Evolutionary conservation across 2,113 vertebrate species (phyloP).

Genomic region (Chitala chitala): DNA sequence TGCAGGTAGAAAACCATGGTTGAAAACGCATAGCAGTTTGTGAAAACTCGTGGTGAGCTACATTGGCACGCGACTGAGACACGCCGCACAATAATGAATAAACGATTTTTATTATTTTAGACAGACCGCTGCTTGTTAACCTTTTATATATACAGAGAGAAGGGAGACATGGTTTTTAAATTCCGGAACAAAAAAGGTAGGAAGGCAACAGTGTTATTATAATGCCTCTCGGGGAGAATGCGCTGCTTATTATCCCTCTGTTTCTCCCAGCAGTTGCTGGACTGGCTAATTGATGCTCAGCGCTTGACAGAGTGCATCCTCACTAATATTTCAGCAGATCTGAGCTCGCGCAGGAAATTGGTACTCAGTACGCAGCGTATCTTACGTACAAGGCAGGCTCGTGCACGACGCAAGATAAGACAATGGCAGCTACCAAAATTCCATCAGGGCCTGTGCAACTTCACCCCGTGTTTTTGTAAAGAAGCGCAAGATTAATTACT

Average conservation of each 20-base stretch:
- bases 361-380: no score
- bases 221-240: background rate
- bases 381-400: background rate
- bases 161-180: background rate
- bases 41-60: no score
- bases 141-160: background rate
- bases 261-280: background rate
- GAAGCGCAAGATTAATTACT: constrained; percentile 33
- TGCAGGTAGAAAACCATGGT: constrained; percentile 1
- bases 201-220: background rate
- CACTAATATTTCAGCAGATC: background rate
- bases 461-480: constrained; percentile 23
- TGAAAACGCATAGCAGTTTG: background rate
- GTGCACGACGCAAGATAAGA: background rate
- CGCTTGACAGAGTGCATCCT: background rate
- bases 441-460: constrained; percentile 15
- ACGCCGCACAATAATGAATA: background rate
- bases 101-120: background rate
- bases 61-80: background rate
- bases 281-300: constrained; percentile 8
- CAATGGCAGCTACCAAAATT: constrained; percentile 12
- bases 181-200: background rate
- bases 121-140: constrained; percentile 6
- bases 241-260: background rate
- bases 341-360: background rate